Conservation (phyloP, 2,888 invertebrate genomes). For the Maniola hyperantus region DNA sequence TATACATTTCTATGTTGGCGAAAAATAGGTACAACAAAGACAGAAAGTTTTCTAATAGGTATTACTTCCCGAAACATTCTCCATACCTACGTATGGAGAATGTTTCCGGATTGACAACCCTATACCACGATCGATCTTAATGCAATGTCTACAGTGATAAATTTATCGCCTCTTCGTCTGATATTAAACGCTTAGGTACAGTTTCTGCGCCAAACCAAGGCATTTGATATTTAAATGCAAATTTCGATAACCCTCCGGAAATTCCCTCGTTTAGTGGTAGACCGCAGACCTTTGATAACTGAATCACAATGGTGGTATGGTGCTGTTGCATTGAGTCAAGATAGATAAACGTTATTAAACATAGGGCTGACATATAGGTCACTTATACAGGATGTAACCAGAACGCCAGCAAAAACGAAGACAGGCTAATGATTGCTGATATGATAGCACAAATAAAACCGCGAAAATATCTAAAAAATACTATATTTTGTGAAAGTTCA, state of each 20-base stretch:
- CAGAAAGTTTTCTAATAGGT: too few species aligned
- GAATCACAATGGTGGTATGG: not conserved
- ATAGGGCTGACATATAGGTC: too few species aligned
- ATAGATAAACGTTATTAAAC: too few species aligned
- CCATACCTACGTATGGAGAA: not conserved
- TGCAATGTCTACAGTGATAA: conserved; percentile 29
- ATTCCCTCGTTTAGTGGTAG: conserved; percentile 6
- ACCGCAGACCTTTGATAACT: conserved; percentile 3
- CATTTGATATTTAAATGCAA: conserved; percentile 20
- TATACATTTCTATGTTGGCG: too few species aligned
- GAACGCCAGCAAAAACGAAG: too few species aligned
- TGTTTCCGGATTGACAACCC: conserved; percentile 18
- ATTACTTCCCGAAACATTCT: too few species aligned
- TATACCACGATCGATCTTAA: conserved; percentile 29
- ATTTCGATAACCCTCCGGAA: conserved; percentile 7
- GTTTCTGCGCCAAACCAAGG: conserved; percentile 1
- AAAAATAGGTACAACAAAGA: too few species aligned
- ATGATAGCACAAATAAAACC: too few species aligned
- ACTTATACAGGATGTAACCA: too few species aligned
- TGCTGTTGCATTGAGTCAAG: not conserved
- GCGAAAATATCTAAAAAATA: too few species aligned
- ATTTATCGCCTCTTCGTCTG: conserved; percentile 34
- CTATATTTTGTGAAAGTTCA: too few species aligned
- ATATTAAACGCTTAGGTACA: conserved; percentile 18
- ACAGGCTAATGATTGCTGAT: too few species aligned